Evolutionary conservation across 2,797 vertebrate species (phyloP), one percentile per base, ranked within the genome.

Genomic region (Sibirionetta formosa): DNA sequence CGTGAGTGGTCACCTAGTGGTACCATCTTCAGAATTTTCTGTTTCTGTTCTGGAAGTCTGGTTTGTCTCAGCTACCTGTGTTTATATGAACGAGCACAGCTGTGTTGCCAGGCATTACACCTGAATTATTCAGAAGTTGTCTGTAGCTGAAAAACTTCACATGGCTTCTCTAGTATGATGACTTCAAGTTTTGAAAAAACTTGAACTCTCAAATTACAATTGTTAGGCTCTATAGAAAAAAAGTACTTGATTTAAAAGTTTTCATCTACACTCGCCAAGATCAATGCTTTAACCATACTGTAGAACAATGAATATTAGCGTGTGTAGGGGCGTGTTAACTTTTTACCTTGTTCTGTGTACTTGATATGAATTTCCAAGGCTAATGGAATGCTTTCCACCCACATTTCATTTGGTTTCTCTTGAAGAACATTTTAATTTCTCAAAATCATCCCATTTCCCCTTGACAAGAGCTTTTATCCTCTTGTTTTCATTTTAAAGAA

Each of bases 371-470:
- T 96, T 96, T 94, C 68, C 79, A 90, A 88, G 36, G 48, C 89
- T 97, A 96, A 96, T 96, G 96, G 94, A 88, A 66, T 94, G 60
- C 91, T 94, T 96, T 96, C 94, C 96, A 93, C 96, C 93, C 95
- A 97, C 96, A 57, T 88, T 86, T 89, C 88, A 86, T 91, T 94
- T 95, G 63, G 48, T 88, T 95, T 91, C 85, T 93, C 87, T 79
- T 7, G 3, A 91, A 94, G 89, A 86, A 96, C 89, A 42, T 82
- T 94, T 95, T 95, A 94, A 96, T 94, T 97, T 94, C 56, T 94
- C 82, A 79, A 94, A 96, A 90, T 95, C 77, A 86, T 94, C 87
- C 89, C 60, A 84, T 94, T 93, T 81, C 23, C 38, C 54, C 58
- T 92, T 94, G 94, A 94, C 94, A 94, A 93, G 93, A 95, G 96